phyloP scores from a whole-genome alignment of 2,888 invertebrate genomes.

The Pimpla rufipes region DNA sequence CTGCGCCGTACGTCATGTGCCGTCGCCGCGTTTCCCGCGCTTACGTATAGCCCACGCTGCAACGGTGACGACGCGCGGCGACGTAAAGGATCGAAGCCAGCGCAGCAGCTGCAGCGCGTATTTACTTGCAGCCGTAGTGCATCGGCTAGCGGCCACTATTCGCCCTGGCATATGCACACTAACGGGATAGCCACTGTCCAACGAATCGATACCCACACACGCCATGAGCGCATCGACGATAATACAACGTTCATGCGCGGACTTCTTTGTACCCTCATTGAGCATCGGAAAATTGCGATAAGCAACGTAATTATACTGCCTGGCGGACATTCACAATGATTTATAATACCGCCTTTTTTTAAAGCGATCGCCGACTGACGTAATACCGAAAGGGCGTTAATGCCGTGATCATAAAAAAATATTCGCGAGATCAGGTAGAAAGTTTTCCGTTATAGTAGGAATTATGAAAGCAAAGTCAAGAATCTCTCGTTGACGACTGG shows the following conservation, averaged over 20 bases:
- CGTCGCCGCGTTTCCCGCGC: not conserved
- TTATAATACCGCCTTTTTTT: not conserved
- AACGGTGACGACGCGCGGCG: conserved; percentile 23
- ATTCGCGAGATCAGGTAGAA: not conserved
- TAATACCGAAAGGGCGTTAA: not conserved
- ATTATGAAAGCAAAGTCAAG: too few species aligned
- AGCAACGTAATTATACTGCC: not conserved
- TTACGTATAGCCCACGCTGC: not conserved
- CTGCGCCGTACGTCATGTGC: not conserved
- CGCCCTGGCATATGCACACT: conserved; percentile 21
- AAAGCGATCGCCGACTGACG: not conserved
- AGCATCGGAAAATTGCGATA: conserved; percentile 43
- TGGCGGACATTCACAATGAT: not conserved
- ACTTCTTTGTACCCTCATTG: conserved; percentile 39
- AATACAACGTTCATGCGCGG: conserved; percentile 53
- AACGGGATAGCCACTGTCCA: conserved; percentile 78
- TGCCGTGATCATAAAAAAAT: not conserved
- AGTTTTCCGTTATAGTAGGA: too few species aligned
- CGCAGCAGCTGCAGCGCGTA: conserved; percentile 76
- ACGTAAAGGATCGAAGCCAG: conserved; percentile 70
- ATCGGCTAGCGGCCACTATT: conserved; percentile 60
- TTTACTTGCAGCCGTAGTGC: conserved; percentile 51
- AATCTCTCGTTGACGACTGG: too few species aligned
- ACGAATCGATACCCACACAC: conserved; percentile 79
- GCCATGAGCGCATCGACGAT: conserved; percentile 66